Conservation (phyloP, 64 coral and sea anemone genomes). For the Hydrozoanthus tunicans region DNA sequence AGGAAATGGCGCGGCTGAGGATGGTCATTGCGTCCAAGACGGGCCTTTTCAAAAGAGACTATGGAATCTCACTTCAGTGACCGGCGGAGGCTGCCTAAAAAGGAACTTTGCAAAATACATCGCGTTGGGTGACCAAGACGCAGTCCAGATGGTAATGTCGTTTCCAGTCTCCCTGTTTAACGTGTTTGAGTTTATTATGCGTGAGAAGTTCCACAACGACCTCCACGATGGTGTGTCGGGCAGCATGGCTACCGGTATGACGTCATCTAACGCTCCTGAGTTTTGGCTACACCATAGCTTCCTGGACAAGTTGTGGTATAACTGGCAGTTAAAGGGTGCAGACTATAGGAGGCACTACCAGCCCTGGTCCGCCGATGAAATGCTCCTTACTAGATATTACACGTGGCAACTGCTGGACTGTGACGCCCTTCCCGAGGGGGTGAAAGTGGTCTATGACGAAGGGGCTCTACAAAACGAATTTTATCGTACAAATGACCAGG, state of each 20-base stretch:
- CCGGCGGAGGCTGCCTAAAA: constrained; percentile 69
- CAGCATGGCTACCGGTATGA: constrained; percentile 53
- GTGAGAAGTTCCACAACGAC: constrained; percentile 67
- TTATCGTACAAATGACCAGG: too few relatives aligned
- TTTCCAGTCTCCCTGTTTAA: constrained; percentile 10
- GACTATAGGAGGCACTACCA: constrained; percentile 47
- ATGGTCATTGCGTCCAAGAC: constrained; percentile 54
- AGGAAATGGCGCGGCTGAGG: constrained; percentile 49
- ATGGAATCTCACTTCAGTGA: constrained; percentile 43
- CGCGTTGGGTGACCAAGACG: constrained; percentile 41
- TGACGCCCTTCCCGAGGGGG: constrained; percentile 54
- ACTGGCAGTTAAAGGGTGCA: constrained; percentile 48
- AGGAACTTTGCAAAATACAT: constrained; percentile 65
- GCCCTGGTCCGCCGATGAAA: constrained; percentile 8
- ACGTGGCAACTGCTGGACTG: constrained; percentile 74
- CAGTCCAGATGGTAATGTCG: constrained; percentile 16
- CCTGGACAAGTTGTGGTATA: constrained; percentile 74
- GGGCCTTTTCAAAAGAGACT: constrained; percentile 47
- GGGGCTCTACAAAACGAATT: too few relatives aligned
- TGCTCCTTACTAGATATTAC: constrained; percentile 50
- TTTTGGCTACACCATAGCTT: constrained; percentile 78
- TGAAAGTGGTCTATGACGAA: constrained; percentile 46
- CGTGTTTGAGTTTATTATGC: constrained; percentile 61
- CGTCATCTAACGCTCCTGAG: constrained; percentile 65
- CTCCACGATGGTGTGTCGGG: constrained; percentile 74